Base-by-base conservation (phyloP, 2,797 vertebrate genomes). In the Graptemys geographica region DNA sequence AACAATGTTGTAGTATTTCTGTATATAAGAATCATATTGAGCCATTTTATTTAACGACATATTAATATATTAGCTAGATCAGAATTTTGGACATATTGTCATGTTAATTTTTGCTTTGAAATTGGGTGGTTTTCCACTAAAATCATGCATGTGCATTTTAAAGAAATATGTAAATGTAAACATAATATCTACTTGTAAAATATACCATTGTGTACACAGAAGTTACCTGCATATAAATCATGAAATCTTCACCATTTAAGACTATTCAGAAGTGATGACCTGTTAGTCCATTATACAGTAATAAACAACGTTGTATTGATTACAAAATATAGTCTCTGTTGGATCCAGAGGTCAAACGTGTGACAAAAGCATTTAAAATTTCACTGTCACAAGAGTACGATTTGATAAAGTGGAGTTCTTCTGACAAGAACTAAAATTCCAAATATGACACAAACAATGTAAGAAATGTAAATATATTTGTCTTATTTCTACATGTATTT, bases 311-410 rank as follows among this genome's bases (percentile, higher is more conserved):
- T 1, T 37, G 65, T 1, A 4, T 23, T 2, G 18, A 6, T 1
- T 28, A 44, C 11, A 28, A 16, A 44, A 2, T 7, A 5, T 6
- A 1, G 0, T 44, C 4, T 23, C 31, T 15, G 31, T n/a, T 1
- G 1, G 8, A 5, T 13, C 7, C 44, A 78, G 37, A 72, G n/a
- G 10, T 28, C 3, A 2, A 1, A 9, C 1, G 0, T 1, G 49
- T 0, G 79, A 62, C 83, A 4, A 1, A 3, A 2, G 8, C 1
- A 16, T 0, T 21, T 0, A 11, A 16, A 13, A 25, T 41, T 56
- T 78, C 44, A 78, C 44, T 78, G 25, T 47, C 8, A 49, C 44
- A 49, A 37, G 65, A 72, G 37, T 41, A 41, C 10, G 9, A 69
- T 69, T n/a, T 37, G 10, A 72, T 11, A 41, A 72, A 72, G n/a